phyloP scores from a whole-genome alignment of 2,797 vertebrate genomes.

The Sardinella longiceps region DNA sequence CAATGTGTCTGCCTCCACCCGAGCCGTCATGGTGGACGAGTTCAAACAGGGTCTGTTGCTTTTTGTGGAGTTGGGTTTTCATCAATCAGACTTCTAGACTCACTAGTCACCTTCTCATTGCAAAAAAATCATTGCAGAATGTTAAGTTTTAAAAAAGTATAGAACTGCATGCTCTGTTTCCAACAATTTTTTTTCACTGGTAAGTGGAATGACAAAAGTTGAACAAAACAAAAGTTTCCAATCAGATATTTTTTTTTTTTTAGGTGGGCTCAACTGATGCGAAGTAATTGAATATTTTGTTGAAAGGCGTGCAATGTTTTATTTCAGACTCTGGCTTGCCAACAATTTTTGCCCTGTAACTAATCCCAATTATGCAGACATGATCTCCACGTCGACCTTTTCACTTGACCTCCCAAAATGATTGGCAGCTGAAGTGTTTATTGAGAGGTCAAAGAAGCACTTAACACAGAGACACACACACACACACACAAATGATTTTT shows the following conservation, averaged over 20 bases:
- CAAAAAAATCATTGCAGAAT: no score
- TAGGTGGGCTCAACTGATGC: no score
- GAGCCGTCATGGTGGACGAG: constrained; percentile 88
- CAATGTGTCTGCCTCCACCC: constrained; percentile 88
- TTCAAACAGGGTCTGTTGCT: constrained; percentile 85
- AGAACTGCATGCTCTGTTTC: no score
- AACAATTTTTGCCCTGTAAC: not conserved
- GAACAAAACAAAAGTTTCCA: not conserved
- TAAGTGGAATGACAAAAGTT: not conserved
- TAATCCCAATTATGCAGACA: not conserved
- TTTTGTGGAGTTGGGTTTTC: not conserved
- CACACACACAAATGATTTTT: not conserved
- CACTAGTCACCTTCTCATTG: not conserved
- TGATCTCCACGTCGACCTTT: not conserved
- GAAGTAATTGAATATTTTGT: not conserved
- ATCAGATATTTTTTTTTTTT: not conserved
- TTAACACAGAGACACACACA: no score
- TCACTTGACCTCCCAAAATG: not conserved
- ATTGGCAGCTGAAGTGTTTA: not conserved
- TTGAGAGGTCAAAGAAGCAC: not conserved
- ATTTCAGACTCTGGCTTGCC: not conserved
- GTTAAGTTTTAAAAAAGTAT: no score
- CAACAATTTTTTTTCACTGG: not conserved
- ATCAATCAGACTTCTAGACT: not conserved
- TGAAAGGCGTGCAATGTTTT: not conserved